Evolutionary conservation across 2,888 invertebrate genomes (phyloP).

Genomic region (Chymomyza procnemis): DNA sequence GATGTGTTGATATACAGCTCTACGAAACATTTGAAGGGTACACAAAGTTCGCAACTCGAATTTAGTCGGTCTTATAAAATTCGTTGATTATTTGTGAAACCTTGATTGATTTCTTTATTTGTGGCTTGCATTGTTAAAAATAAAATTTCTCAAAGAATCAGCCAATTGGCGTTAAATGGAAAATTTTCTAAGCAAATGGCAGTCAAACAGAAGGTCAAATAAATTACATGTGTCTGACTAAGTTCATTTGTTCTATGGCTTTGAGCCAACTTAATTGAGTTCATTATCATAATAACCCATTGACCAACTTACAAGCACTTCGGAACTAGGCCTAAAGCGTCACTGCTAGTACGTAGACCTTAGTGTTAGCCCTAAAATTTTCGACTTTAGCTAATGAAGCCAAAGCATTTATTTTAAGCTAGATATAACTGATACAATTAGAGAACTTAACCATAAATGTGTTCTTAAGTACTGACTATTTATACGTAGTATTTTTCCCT

Average conservation of each 20-base stretch:
- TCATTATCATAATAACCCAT: constrained; percentile 74
- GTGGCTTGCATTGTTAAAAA: constrained; percentile 57
- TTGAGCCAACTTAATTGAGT: constrained; percentile 61
- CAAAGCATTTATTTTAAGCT: background rate
- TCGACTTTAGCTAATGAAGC: background rate
- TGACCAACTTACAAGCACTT: constrained; percentile 59
- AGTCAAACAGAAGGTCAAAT: constrained; percentile 38
- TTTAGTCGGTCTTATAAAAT: background rate
- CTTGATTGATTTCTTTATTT: constrained; percentile 2
- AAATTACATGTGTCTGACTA: constrained; percentile 41
- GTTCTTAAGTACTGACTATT: background rate
- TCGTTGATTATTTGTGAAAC: constrained; percentile 3
- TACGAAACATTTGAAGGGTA: background rate
- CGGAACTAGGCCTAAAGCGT: background rate
- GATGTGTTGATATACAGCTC: no score
- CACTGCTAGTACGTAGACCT: background rate
- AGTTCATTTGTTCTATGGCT: constrained; percentile 15
- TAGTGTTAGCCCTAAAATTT: background rate
- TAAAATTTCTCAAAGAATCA: constrained; percentile 46
- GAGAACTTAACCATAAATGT: background rate
- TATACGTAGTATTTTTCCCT: background rate
- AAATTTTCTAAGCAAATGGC: constrained; percentile 60
- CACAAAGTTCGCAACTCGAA: background rate
- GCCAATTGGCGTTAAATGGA: constrained; percentile 40
- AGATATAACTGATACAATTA: background rate